Conservation (phyloP, 2,797 vertebrate genomes). For the Malurus splendens region DNA sequence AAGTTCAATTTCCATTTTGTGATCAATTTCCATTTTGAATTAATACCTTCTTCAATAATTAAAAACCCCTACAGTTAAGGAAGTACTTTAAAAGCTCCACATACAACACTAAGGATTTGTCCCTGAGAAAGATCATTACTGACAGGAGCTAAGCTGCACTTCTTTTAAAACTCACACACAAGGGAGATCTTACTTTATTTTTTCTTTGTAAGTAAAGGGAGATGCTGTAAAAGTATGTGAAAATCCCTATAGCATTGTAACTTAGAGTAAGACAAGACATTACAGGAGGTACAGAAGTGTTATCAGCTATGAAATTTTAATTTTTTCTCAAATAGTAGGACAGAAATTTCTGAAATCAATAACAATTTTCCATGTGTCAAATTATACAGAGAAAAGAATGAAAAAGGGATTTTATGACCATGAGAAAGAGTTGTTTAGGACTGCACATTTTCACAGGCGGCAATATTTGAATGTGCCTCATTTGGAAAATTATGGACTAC, state of each 20-base stretch:
- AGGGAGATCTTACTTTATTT: background rate
- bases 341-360: background rate
- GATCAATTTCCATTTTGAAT: background rate
- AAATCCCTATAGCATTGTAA: background rate
- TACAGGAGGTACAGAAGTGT: background rate
- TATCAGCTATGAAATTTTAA: background rate
- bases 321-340: background rate
- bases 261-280: background rate
- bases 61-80: accelerated
- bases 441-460: background rate
- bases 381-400: accelerated
- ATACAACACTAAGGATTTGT: background rate
- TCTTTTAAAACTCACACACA: background rate
- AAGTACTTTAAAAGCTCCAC: background rate
- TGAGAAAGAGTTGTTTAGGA: background rate
- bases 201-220: background rate
- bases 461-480: background rate
- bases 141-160: background rate
- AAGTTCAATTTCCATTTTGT: background rate
- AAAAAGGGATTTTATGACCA: background rate
- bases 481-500: background rate
- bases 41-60: background rate
- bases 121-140: background rate
- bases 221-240: background rate
- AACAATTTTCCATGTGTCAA: background rate